Evolutionary conservation across 2,113 vertebrate genomes (phyloP).

Genomic region (Onychostoma macrolepis): DNA sequence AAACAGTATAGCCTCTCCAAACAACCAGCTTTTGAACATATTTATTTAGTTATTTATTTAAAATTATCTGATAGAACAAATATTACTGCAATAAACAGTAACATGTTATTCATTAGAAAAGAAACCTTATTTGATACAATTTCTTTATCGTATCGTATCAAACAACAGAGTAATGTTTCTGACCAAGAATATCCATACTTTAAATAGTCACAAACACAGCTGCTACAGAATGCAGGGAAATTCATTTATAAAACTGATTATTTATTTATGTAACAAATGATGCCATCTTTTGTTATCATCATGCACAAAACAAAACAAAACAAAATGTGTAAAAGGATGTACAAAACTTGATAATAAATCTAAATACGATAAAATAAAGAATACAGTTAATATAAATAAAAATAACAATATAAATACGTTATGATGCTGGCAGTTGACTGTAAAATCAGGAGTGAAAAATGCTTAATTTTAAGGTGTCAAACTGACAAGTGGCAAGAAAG

Average conservation of each 20-base stretch:
- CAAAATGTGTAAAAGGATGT: neutral
- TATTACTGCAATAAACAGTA: neutral
- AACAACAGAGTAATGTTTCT: neutral
- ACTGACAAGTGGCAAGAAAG: conserved; percentile 4
- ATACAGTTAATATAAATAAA: neutral
- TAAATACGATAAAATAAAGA: neutral
- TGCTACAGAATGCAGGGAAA: neutral
- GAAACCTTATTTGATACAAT: neutral
- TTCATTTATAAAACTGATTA: neutral
- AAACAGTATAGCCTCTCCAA: neutral
- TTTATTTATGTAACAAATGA: neutral
- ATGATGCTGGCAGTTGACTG: neutral
- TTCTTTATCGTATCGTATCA: neutral
- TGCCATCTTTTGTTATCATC: neutral
- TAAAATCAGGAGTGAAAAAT: neutral
- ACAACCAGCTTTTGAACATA: neutral
- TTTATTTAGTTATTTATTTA: neutral
- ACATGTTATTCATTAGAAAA: neutral
- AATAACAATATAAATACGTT: neutral
- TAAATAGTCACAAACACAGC: neutral
- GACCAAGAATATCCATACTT: neutral
- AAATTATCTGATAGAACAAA: neutral
- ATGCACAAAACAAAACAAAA: neutral
- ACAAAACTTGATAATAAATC: neutral
- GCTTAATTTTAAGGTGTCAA: neutral